Base-by-base conservation (phyloP, 2,888 invertebrate genomes). In the Pandemis corylana region DNA sequence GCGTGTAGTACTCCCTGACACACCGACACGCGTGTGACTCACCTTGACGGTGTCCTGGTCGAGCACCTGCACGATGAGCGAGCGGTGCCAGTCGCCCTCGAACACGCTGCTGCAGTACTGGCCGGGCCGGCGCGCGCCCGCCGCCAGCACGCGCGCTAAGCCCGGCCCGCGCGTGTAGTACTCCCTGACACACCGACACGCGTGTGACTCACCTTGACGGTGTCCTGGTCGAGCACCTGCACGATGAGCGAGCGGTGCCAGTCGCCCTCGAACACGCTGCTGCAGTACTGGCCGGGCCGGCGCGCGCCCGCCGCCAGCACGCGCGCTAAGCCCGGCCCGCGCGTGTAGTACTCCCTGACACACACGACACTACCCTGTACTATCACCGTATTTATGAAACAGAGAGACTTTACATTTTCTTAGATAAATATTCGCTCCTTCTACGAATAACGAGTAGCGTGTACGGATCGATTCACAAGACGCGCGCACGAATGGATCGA, bases 231-330 rank as follows among this genome's bases (percentile, higher is more conserved):
- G 68, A 91, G n/a, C 5, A 90, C 3, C 79, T 88, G 83, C 71
- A 95, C 92, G 83, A 95, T 90, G 81, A 94, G 81, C 61, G 94
- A 89, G 81, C 95, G 93, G 80, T 95, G 95, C 89, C 94, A 95
- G 88, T 95, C 95, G 51, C 82, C 79, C 72, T 87, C 90, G 89
- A 89, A 95, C 71, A 89, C 78, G 77, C 91, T 83, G 76, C 88
- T 85, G 88, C 95, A 94, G 88, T 95, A 93, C 80, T 95, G 90
- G 13, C 95, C 95, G 63, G 82, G 85, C 76, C 90, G 90, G 80
- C 87, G 83, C 36, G 92, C 93, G 77, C 89, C 92, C 78, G 79
- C 79, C 72, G 89, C 80, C 83, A 93, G 86, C 74, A 0, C 7
- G 1, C 93, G 90, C 9, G 7, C 68, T 10, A 77, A 65, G 12